Percentiles rank a stretch among this genome's conserved stretches.
Evolutionary conservation across 1,140 invertebrate genomes (phyloP).

Genomic region (Antheraea mylitta): DNA sequence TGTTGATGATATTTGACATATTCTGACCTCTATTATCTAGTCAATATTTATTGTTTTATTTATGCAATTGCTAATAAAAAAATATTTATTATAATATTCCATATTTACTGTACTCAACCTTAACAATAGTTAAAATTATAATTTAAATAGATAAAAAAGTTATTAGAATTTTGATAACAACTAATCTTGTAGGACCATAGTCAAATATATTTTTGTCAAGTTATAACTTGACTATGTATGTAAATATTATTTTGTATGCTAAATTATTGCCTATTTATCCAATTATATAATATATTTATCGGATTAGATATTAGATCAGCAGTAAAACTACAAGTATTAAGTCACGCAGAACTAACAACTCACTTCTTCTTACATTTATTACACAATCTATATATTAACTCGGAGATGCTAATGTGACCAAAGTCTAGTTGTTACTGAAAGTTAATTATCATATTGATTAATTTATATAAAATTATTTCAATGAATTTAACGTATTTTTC

Average conservation of each 20-base stretch:
- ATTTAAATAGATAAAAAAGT: too few species aligned
- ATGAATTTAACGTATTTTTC: slow-evolving; percentile 6
- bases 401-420: not conserved
- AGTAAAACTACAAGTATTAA: not conserved
- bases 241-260: too few species aligned
- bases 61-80: not conserved
- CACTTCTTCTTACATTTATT: not conserved
- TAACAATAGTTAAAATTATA: too few species aligned
- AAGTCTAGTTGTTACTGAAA: not conserved
- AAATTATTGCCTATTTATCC: too few species aligned
- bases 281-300: too few species aligned
- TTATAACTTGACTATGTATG: too few species aligned
- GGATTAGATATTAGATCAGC: not conserved
- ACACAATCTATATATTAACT: not conserved
- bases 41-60: slow-evolving; percentile 11
- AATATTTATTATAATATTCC: too few species aligned
- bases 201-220: too few species aligned
- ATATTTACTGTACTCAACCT: too few species aligned
- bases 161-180: too few species aligned
- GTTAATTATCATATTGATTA: not conserved
- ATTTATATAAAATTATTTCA: slow-evolving; percentile 3
- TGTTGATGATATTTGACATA: slow-evolving; percentile 27
- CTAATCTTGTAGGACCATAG: too few species aligned
- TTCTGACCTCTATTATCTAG: slow-evolving; percentile 34
- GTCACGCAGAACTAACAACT: not conserved